A percentile compares a stretch with the other conserved stretches of the same genome.
These are phyloP conservation scores for Caenorhabditis latens DNA, from an alignment of 1,140 invertebrate species.

Conservation along the genomic window DNA sequence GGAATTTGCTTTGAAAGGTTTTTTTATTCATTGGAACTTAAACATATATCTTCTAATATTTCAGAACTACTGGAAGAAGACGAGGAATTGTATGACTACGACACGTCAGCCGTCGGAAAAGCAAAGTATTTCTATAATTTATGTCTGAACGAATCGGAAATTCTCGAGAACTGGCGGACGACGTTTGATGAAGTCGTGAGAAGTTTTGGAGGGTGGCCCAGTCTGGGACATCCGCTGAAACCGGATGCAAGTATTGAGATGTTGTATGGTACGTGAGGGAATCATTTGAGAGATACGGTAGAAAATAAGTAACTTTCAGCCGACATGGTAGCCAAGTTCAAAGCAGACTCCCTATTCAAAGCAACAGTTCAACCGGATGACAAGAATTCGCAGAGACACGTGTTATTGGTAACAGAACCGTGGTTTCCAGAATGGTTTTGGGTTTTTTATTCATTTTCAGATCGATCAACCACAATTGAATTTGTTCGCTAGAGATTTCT, in stretches of 20 bases:
- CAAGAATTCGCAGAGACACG: constrained; percentile 77
- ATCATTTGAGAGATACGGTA: neutral
- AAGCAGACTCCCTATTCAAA: constrained; percentile 76
- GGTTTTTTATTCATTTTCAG: constrained; percentile 68
- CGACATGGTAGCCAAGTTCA: constrained; percentile 74
- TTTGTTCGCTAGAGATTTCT: constrained; percentile 76
- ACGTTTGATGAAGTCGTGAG: constrained; percentile 73
- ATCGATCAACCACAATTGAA: constrained; percentile 76
- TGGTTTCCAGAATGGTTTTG: neutral
- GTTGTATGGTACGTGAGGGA: constrained; percentile 68
- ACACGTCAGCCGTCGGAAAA: constrained; percentile 73
- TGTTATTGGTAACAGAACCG: constrained; percentile 68
- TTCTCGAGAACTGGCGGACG: constrained; percentile 72
- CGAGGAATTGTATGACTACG: constrained; percentile 68
- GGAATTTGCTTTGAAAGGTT: constrained; percentile 77
- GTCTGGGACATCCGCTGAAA: constrained; percentile 66
- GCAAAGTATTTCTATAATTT: constrained; percentile 77
- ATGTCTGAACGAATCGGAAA: constrained; percentile 77
- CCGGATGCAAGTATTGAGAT: constrained; percentile 69
- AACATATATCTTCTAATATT: constrained; percentile 40
- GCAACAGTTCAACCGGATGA: constrained; percentile 77
- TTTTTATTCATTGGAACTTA: no score
- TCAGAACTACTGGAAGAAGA: constrained; percentile 75
- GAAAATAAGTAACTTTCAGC: constrained; percentile 39
- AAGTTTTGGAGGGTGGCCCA: constrained; percentile 76